Conservation (phyloP, 2,113 vertebrate species). For the Haemorhous mexicanus region DNA sequence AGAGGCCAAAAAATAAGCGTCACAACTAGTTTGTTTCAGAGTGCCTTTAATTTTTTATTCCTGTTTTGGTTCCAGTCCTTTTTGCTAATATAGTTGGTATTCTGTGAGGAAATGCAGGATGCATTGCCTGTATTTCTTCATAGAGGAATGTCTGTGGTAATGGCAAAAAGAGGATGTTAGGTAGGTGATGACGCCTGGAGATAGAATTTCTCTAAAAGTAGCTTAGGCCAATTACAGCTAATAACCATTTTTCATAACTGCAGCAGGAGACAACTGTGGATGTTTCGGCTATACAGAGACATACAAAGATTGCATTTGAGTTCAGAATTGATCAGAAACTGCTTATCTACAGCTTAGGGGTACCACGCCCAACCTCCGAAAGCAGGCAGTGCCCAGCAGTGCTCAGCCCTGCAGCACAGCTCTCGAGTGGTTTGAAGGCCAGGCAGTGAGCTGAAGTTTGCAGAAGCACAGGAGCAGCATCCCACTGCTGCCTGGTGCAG, state of each 20-base stretch:
- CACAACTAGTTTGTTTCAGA: neutral
- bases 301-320: neutral
- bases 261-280: neutral
- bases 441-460: neutral
- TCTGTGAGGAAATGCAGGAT: neutral
- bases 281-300: neutral
- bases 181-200: conserved; percentile 20
- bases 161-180: neutral
- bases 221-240: conserved; percentile 28
- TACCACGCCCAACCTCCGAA: accelerated
- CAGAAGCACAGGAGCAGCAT: neutral
- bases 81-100: neutral
- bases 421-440: neutral
- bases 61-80: conserved; percentile 4
- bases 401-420: neutral
- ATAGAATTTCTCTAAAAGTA: neutral
- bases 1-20: neutral
- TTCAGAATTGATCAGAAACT: neutral
- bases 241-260: conserved; percentile 7
- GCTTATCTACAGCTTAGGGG: neutral
- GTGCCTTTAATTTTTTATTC: neutral
- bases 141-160: neutral
- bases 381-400: neutral
- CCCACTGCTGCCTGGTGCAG: accelerated
- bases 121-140: neutral